These are phyloP conservation scores for Griposia aprilina DNA, from an alignment of 2,888 invertebrate genomes.

Conservation along the genomic window DNA sequence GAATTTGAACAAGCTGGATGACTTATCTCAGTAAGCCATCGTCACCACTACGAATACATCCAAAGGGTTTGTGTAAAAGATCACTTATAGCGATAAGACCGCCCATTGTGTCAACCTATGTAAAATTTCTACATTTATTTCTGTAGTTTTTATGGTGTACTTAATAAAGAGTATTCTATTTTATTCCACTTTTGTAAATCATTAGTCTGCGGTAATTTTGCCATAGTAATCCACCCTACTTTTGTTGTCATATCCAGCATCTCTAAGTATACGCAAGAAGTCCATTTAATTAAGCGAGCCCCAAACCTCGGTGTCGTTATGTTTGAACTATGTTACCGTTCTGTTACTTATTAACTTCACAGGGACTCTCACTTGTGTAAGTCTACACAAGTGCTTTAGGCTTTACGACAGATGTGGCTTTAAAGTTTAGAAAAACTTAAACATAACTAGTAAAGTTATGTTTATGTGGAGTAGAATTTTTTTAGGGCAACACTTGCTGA, in stretches of 20 bases:
- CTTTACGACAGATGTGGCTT: constrained; percentile 19
- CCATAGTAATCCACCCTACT: not conserved
- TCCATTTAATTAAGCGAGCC: constrained; percentile 64
- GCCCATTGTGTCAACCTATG: not conserved
- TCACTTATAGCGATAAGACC: not conserved
- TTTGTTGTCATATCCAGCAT: constrained; percentile 37
- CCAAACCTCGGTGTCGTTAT: constrained; percentile 55
- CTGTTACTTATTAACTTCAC: constrained; percentile 61
- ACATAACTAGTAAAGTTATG: not conserved
- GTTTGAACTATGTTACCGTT: constrained; percentile 59
- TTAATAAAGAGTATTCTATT: no score
- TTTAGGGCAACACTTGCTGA: not conserved
- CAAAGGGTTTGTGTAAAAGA: no score
- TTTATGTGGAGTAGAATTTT: not conserved
- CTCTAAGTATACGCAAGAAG: constrained; percentile 7
- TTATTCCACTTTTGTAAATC: no score
- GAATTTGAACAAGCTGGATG: no score
- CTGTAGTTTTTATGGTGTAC: not conserved
- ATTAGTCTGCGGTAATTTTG: not conserved
- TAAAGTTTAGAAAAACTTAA: not conserved
- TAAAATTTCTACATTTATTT: not conserved
- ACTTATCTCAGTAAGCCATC: no score
- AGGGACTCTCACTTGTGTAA: constrained; percentile 3
- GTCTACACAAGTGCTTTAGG: not conserved
- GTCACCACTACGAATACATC: no score